These are phyloP conservation scores for Notoglanidium macrostoma DNA, from an alignment of 2,797 vertebrate species.

Conservation along the genomic window DNA sequence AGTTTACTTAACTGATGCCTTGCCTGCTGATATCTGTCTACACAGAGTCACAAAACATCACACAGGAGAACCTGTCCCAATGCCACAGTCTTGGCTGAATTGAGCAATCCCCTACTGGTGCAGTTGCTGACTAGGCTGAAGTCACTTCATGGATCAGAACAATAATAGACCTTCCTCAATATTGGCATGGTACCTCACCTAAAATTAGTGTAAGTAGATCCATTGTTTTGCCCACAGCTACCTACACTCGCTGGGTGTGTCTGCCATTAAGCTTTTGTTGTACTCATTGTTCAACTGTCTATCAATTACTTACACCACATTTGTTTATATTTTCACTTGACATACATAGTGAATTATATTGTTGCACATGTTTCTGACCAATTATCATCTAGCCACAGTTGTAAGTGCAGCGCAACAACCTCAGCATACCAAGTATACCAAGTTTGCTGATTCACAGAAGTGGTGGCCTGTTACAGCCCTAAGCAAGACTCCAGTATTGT, in stretches of 20 bases:
- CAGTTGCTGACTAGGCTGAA: neutral
- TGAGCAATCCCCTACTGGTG: neutral
- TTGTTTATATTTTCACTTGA: no score
- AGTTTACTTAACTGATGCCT: neutral
- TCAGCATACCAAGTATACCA: no score
- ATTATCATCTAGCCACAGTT: no score
- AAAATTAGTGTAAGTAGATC: neutral
- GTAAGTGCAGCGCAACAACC: no score
- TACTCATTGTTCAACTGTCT: neutral
- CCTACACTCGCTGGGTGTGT: neutral
- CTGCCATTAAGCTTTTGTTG: neutral
- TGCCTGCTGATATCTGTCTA: neutral
- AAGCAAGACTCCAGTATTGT: no score
- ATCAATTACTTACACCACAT: neutral
- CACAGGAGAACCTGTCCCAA: no score
- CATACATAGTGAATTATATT: no score
- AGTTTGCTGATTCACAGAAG: no score
- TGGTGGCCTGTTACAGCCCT: no score
- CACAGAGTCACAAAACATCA: neutral
- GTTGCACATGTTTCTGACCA: no score
- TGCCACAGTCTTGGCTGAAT: neutral
- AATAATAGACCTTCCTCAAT: neutral
- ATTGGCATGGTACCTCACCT: neutral
- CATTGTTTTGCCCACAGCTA: neutral
- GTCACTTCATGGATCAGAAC: neutral